Percentiles rank a stretch among this genome's conserved stretches.
These are phyloP conservation scores for Cnemophilus loriae DNA, from an alignment of 2,113 vertebrate genomes.

Conservation along the genomic window DNA sequence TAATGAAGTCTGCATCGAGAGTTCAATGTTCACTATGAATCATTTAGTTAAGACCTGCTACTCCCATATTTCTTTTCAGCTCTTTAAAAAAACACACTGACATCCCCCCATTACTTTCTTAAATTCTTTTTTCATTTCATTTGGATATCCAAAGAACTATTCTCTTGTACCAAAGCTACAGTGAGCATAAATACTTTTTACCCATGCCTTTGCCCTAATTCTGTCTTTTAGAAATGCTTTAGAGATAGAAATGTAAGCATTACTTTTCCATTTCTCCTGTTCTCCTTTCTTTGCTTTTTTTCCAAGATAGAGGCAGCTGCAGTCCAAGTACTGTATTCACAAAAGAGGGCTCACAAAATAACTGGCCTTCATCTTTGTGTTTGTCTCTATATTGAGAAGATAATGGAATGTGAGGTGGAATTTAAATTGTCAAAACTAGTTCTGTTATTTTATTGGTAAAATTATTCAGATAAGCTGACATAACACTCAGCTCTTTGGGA, in stretches of 20 bases:
- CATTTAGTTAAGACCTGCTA: not conserved
- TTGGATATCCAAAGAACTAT: not conserved
- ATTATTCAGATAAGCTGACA: not conserved
- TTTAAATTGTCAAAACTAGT: conserved; percentile 5
- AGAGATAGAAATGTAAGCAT: conserved; percentile 3
- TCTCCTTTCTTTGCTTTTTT: not conserved
- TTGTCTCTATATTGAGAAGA: not conserved
- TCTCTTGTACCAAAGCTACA: not conserved
- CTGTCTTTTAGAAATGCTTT: not conserved
- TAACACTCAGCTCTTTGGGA: not conserved
- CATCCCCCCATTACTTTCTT: not conserved
- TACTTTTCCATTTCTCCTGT: not conserved
- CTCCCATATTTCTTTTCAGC: not conserved
- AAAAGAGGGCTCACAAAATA: not conserved
- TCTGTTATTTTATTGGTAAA: conserved; percentile 18
- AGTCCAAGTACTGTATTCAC: not conserved
- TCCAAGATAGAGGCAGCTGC: not conserved
- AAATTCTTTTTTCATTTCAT: not conserved
- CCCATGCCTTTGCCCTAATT: not conserved
- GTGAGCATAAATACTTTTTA: not conserved
- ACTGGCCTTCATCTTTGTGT: not conserved
- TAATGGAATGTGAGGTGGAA: not conserved
- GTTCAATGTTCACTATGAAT: not conserved
- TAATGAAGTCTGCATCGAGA: not conserved
- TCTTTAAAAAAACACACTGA: not conserved